Evolutionary conservation across 2,888 invertebrate species (phyloP).

Genomic region (Eupithecia abbreviata): DNA sequence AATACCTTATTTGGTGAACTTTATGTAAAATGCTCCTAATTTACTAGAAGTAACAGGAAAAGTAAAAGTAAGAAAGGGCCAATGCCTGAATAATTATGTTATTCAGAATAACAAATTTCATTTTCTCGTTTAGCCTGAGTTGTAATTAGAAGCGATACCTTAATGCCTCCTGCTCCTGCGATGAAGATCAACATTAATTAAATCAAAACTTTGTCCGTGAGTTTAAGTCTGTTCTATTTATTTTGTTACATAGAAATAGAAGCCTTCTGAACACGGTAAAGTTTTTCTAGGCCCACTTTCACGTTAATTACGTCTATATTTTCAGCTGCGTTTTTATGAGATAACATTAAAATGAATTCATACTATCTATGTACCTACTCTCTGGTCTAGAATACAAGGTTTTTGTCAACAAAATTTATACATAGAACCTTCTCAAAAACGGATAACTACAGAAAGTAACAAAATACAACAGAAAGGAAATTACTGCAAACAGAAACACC

Average conservation of each 20-base stretch:
- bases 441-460: background rate
- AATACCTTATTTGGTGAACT: too few species aligned
- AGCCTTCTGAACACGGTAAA: background rate
- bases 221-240: background rate
- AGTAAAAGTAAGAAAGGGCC: too few species aligned
- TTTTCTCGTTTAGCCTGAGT: background rate
- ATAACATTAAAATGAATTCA: background rate
- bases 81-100: background rate
- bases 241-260: background rate
- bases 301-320: background rate
- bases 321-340: background rate
- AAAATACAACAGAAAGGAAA: background rate
- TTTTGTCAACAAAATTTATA: background rate
- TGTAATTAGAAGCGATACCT: conserved; percentile 14
- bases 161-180: conserved; percentile 6
- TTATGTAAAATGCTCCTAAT: too few species aligned
- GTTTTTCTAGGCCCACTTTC: background rate
- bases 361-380: background rate
- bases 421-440: background rate
- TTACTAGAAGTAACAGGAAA: too few species aligned
- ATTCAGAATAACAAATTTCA: background rate
- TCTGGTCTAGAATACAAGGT: background rate
- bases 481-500: background rate
- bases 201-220: conserved; percentile 32
- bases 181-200: conserved; percentile 30